Percentiles rank a stretch among this genome's conserved stretches.
Conservation (phyloP, 2,888 invertebrate genomes). For the Agapetus fuscipes region DNA sequence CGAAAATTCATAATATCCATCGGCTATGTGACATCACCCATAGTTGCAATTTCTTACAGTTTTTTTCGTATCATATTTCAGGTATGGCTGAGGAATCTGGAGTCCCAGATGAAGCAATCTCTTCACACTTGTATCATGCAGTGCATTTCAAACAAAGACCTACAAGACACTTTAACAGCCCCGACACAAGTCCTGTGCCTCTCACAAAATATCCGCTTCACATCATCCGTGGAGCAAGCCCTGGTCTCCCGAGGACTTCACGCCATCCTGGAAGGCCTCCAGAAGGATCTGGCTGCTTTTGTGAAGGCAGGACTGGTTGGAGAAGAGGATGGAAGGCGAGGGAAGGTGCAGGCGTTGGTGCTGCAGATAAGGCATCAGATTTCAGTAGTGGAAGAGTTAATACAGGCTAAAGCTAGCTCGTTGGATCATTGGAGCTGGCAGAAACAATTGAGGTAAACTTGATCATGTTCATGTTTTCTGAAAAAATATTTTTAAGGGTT, state of each 20-base stretch:
- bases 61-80: no score
- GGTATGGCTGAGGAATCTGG: conserved; percentile 70
- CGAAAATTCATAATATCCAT: no score
- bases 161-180: conserved; percentile 46
- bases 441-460: conserved; percentile 51
- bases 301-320: conserved; percentile 38
- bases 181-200: conserved; percentile 72
- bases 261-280: conserved; percentile 40
- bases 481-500: no score
- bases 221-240: conserved; percentile 72
- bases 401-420: conserved; percentile 56
- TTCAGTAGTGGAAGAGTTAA: conserved; percentile 67
- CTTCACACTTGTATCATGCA: conserved; percentile 58
- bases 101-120: conserved; percentile 64
- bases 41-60: no score
- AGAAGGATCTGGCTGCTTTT: conserved; percentile 43
- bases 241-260: conserved; percentile 56
- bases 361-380: conserved; percentile 91
- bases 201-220: conserved; percentile 77
- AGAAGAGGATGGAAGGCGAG: conserved; percentile 53
- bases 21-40: no score
- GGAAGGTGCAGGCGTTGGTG: conserved; percentile 87
- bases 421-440: conserved; percentile 87
- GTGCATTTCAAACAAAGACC: conserved; percentile 39
- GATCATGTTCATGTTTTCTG: no score